Evolutionary conservation across 1,140 invertebrate species (phyloP).

Genomic region (Drosophila lini): DNA sequence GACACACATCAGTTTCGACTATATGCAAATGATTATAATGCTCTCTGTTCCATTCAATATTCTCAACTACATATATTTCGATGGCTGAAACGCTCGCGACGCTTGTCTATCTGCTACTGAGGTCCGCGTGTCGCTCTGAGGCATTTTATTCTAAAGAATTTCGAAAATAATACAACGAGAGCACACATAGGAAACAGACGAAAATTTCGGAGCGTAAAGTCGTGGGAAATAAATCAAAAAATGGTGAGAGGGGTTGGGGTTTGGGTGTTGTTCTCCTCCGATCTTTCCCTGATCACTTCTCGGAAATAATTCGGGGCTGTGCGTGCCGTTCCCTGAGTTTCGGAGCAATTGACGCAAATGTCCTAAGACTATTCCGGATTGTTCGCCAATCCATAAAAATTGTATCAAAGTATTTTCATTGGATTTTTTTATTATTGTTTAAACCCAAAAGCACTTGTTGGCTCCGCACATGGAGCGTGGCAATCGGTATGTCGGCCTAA

Average conservation of each 20-base stretch:
- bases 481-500: conserved; percentile 5
- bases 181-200: conserved; percentile 3
- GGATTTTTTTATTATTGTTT: conserved; percentile 30
- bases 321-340: conserved; percentile 31
- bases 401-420: conserved; percentile 45
- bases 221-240: conserved; percentile 72
- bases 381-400: conserved; percentile 28
- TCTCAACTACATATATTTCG: conserved; percentile 29
- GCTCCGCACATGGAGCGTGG: conserved; percentile 40
- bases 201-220: conserved; percentile 50
- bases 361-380: conserved; percentile 37
- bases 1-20: conserved; percentile 27
- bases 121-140: conserved; percentile 45
- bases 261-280: neutral
- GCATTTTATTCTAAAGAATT: conserved; percentile 66
- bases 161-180: conserved; percentile 66
- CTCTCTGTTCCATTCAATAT: conserved; percentile 36
- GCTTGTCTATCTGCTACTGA: conserved; percentile 71
- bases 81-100: conserved; percentile 67
- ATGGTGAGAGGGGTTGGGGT: neutral
- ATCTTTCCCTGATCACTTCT: conserved; percentile 28
- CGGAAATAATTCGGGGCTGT: conserved; percentile 24
- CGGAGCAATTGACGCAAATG: conserved; percentile 52
- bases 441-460: conserved; percentile 30
- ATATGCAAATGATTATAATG: conserved; percentile 44